phyloP scores from a whole-genome alignment of 1,140 invertebrate species.

The Cyclina sinensis region DNA sequence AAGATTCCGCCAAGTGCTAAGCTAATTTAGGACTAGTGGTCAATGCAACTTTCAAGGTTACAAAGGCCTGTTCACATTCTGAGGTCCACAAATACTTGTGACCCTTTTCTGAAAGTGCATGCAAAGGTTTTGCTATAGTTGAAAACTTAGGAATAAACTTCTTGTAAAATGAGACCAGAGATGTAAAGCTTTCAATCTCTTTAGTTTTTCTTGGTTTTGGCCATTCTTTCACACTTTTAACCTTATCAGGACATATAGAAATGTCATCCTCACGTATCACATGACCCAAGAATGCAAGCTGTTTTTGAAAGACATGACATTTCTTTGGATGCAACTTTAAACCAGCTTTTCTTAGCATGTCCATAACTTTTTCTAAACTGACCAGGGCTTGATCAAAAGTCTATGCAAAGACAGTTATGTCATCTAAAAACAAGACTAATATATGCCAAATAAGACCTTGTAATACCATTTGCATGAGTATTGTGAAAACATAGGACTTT shows the following conservation, averaged over 20 bases:
- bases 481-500: neutral
- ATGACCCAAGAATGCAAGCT: constrained; percentile 35
- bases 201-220: constrained; percentile 81
- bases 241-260: neutral
- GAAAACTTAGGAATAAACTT: constrained; percentile 86
- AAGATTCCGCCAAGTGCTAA: constrained; percentile 85
- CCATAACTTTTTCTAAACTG: neutral
- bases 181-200: constrained; percentile 86
- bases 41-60: neutral
- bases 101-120: neutral
- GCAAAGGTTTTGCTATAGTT: constrained; percentile 77
- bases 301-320: neutral
- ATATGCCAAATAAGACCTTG: neutral
- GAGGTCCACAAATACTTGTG: neutral
- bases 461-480: neutral
- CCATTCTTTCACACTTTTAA: constrained; percentile 79
- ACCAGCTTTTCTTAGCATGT: neutral
- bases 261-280: neutral
- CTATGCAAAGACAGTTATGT: neutral
- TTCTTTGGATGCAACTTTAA: constrained; percentile 34
- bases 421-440: neutral
- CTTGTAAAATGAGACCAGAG: constrained; percentile 86
- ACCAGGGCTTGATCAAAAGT: neutral
- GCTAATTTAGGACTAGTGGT: neutral
- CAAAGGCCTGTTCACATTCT: constrained; percentile 22